Conservation (phyloP, 2,888 invertebrate genomes). For the Drosophila testacea region DNA sequence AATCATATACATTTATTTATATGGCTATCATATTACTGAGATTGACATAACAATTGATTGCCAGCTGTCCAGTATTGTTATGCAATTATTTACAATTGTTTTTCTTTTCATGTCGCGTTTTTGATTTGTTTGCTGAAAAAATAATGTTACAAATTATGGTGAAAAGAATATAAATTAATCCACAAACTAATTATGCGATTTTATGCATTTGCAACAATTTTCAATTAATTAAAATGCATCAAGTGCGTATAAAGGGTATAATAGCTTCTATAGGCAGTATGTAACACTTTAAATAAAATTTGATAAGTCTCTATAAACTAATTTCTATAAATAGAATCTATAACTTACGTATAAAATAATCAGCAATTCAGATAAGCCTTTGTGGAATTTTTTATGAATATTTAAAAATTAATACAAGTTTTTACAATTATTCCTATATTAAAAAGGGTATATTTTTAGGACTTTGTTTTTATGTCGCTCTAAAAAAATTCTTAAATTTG, state of each 20-base stretch:
- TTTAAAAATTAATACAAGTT: no score
- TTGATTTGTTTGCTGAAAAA: conserved; percentile 24
- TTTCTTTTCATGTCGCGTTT: conserved; percentile 23
- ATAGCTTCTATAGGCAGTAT: neutral
- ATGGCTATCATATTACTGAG: conserved; percentile 14
- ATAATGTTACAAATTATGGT: conserved; percentile 3
- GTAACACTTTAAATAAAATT: neutral
- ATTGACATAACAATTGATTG: conserved; percentile 24
- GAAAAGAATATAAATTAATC: conserved; percentile 34
- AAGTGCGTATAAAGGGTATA: neutral
- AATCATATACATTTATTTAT: neutral
- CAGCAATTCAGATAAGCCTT: neutral
- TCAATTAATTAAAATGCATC: conserved; percentile 43
- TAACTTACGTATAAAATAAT: neutral
- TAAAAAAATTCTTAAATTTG: neutral
- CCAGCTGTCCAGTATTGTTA: conserved; percentile 12
- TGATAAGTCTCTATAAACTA: neutral
- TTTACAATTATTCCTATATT: no score
- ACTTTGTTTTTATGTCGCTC: neutral
- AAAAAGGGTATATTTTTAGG: neutral
- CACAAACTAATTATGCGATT: conserved; percentile 43
- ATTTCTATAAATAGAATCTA: neutral
- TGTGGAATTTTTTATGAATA: neutral
- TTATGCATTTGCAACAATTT: conserved; percentile 23
- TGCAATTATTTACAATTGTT: neutral